Percentiles rank a stretch among this genome's conserved stretches.
phyloP scores from a whole-genome alignment of 2,888 invertebrate species.

The Taenaris catops region DNA sequence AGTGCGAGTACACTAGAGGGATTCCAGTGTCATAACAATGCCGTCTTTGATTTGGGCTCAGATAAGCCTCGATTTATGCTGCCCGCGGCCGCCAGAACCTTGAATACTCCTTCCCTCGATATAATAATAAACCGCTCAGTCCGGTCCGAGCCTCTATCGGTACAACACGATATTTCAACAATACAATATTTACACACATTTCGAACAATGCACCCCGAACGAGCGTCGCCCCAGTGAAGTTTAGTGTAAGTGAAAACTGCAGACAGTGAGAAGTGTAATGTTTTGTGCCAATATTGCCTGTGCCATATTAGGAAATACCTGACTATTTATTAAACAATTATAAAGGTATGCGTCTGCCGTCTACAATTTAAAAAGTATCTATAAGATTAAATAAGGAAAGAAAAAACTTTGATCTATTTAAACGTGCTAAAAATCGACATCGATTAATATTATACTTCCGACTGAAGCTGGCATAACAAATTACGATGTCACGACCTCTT shows the following conservation, averaged over 20 bases:
- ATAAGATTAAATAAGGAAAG: too few species aligned
- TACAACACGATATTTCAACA: conserved; percentile 50
- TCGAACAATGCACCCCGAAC: conserved; percentile 36
- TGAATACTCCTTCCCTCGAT: conserved; percentile 70
- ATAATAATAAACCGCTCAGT: conserved; percentile 74
- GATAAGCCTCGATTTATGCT: conserved; percentile 66
- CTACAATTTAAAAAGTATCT: too few species aligned
- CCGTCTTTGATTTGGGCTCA: conserved; percentile 92
- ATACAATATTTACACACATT: conserved; percentile 31
- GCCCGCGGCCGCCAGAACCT: conserved; percentile 61
- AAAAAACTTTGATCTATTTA: too few species aligned
- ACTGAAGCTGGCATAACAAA: conserved; percentile 1
- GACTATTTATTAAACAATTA: conserved; percentile 39
- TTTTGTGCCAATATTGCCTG: conserved; percentile 60
- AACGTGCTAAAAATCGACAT: background rate
- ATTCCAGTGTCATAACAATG: conserved; percentile 88
- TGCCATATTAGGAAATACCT: conserved; percentile 58
- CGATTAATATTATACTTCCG: conserved; percentile 5
- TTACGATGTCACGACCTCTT: conserved; percentile 8
- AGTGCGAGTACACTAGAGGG: conserved; percentile 64
- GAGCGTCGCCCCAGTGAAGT: conserved; percentile 31
- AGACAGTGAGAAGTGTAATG: conserved; percentile 68
- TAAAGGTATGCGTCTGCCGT: conserved; percentile 53
- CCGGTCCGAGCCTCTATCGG: conserved; percentile 66
- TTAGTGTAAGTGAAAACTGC: conserved; percentile 44